A percentile compares a stretch with the other conserved stretches of the same genome.
Conservation (phyloP, 1,140 invertebrate genomes). For the Drusus annulatus region DNA sequence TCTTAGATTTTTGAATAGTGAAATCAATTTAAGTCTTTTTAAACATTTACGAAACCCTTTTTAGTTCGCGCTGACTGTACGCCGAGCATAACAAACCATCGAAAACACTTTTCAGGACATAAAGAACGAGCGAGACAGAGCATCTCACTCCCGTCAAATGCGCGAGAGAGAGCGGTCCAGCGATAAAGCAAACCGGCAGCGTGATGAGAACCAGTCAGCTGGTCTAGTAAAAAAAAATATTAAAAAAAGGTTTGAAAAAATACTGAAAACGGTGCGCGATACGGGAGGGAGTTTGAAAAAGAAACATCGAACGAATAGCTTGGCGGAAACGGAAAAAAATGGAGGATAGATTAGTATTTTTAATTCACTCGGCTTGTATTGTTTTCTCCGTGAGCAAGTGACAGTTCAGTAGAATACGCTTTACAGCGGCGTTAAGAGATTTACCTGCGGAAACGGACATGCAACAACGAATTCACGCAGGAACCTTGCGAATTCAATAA, state of each 20-base stretch:
- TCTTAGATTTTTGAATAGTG: too few relatives aligned
- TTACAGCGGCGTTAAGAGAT: conserved; percentile 45
- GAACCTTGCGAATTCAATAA: too few relatives aligned
- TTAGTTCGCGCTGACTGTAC: conserved; percentile 35
- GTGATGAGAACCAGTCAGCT: conserved; percentile 59
- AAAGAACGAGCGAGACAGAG: conserved; percentile 51
- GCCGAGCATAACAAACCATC: conserved; percentile 58
- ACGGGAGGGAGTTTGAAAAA: conserved; percentile 46
- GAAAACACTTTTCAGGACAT: conserved; percentile 59
- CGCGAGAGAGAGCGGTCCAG: conserved; percentile 38
- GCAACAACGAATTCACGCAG: not conserved
- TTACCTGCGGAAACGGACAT: conserved; percentile 41
- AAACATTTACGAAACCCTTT: too few relatives aligned
- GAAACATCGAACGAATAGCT: conserved; percentile 44
- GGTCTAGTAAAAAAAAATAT: conserved; percentile 50
- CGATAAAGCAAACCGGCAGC: conserved; percentile 10
- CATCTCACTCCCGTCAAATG: conserved; percentile 34
- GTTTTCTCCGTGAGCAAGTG: conserved; percentile 20
- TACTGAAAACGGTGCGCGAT: conserved; percentile 34
- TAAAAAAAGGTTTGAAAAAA: conserved; percentile 38
- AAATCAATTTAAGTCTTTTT: too few relatives aligned
- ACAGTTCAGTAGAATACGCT: conserved; percentile 15
- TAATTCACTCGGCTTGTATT: conserved; percentile 54
- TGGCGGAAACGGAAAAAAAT: conserved; percentile 47
- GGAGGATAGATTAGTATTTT: conserved; percentile 54